Base-by-base conservation (phyloP, 2,797 vertebrate genomes). In the Coregonus sp. region DNA sequence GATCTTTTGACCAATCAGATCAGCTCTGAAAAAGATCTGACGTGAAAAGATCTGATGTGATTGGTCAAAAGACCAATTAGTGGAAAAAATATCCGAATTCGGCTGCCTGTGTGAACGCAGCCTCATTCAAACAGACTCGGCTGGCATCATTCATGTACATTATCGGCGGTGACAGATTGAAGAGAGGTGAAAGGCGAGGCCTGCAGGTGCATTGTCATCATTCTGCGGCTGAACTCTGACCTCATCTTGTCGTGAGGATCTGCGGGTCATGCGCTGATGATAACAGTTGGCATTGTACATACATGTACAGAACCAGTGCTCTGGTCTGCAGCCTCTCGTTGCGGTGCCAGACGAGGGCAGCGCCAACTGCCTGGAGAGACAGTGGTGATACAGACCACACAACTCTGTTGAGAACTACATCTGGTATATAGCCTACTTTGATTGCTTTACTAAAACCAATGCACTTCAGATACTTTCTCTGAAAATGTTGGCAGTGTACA, bases 401-500 rank as follows among this genome's bases (percentile, higher is more conserved):
- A 47, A 12, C 40, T 47, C 40, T 9, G 40, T 9, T 47, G 1
- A 52, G 25, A 51, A 47, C 35, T 40, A 70, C 16, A 5, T 47
- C 35, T 9, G 35, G 18, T 47, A 40, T 40, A 29, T 51, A 11
- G 9, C 40, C 40, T 11, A 12, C n/a, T 51, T 25, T n/a, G 16
- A 47, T 18, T 73, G 72, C 56, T 73, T 63, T 40, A 47, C 40
- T 47, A 25, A 73, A 61, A 31, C 6, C 18, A 40, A 56, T 73
- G 56, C 35, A 73, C 63, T 73, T 72, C 74, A 61, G 40, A 67
- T 12, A 47, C 9, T 35, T 35, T 72, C 54, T 63, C 72, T 72
- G 47, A 79, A 18, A 77, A 56, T 47, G 71, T 54, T 31, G 69
- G 50, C 47, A 73, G 59, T 61, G 4, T 59, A 75, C 52, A 11